Conservation (phyloP, 2,113 vertebrate genomes). For the Thryonomys swinderianus region DNA sequence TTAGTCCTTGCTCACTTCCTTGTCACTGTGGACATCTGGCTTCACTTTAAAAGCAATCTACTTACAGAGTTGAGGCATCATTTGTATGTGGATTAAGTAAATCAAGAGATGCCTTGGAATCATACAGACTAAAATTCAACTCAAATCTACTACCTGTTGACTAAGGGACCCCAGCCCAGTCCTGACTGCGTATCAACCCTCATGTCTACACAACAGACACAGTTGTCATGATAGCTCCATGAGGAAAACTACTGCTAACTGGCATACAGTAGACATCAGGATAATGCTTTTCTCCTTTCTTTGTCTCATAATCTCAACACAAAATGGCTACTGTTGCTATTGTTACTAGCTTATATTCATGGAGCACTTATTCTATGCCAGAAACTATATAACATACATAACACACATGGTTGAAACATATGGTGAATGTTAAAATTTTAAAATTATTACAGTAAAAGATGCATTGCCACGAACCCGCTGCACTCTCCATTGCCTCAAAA, state of each 20-base stretch:
- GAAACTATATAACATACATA: background rate
- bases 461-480: background rate
- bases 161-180: background rate
- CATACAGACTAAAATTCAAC: background rate
- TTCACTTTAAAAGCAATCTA: background rate
- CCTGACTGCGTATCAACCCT: background rate
- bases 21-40: background rate
- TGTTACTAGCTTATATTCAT: background rate
- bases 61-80: background rate
- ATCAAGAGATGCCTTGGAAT: background rate
- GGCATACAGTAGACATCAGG: fast-evolving
- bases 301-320: constrained; percentile 7
- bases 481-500: background rate
- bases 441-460: background rate
- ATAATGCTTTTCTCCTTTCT: background rate
- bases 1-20: background rate
- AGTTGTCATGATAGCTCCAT: background rate
- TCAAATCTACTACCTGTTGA: background rate
- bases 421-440: background rate
- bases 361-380: background rate
- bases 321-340: background rate
- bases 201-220: background rate
- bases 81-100: background rate
- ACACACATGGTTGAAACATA: background rate
- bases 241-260: background rate